Evolutionary conservation across 53 echinoderm and acorn worm species (phyloP).

Genomic region (Luidia sarsii): DNA sequence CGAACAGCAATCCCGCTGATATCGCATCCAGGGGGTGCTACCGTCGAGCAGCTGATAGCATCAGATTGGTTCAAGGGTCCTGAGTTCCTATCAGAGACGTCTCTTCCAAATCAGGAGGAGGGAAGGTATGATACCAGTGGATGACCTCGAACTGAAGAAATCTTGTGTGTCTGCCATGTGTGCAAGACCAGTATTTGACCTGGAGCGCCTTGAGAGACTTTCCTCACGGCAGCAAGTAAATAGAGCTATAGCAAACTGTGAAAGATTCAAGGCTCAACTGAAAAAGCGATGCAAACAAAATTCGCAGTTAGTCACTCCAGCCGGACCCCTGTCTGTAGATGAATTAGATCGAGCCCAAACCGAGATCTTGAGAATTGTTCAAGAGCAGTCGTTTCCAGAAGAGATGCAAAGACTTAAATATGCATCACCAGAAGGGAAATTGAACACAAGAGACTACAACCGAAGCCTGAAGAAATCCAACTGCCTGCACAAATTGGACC

Average conservation of each 20-base stretch:
- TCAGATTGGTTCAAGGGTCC: constrained; percentile 41
- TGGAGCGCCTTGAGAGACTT: constrained; percentile 41
- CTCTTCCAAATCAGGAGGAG: background rate
- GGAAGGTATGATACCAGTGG: background rate
- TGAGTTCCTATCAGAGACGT: constrained; percentile 18
- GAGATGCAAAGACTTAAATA: constrained; percentile 45
- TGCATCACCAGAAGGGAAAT: no score
- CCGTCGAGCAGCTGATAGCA: background rate
- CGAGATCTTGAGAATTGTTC: constrained; percentile 45
- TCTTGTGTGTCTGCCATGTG: background rate
- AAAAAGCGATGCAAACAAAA: no score
- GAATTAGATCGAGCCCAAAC: constrained; percentile 38
- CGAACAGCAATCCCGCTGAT: constrained; percentile 35
- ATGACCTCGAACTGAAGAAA: constrained; percentile 50
- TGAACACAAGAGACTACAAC: no score
- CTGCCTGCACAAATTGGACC: constrained; percentile 53
- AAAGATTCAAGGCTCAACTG: constrained; percentile 21
- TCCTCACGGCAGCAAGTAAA: constrained; percentile 47
- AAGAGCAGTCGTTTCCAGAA: constrained; percentile 44
- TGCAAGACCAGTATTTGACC: constrained; percentile 1
- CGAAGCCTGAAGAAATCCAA: constrained; percentile 24
- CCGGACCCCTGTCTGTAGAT: no score
- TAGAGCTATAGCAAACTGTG: constrained; percentile 60
- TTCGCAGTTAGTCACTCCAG: no score
- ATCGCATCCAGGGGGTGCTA: constrained; percentile 44